Base-by-base conservation (phyloP, 2,888 invertebrate genomes). In the Troglohyphantes excavatus region DNA sequence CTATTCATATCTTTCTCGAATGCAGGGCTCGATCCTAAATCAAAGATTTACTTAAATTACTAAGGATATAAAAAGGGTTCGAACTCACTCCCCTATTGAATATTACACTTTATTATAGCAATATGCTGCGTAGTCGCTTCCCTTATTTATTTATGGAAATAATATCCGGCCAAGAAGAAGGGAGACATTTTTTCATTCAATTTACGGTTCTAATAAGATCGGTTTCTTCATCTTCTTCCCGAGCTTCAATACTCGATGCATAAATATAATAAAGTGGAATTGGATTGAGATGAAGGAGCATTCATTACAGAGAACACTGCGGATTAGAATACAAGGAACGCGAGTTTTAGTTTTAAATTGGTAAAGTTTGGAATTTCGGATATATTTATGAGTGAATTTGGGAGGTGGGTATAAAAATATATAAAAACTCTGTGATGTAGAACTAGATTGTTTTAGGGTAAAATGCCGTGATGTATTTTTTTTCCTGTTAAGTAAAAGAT, bases 131-230 rank as follows among this genome's bases (percentile, higher is more conserved):
- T 46, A 46, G 11, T n/a, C 29, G 43, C 33, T 26, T 43, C 27
- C 33, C 61, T 82, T 59, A 82, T 27, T 76, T 76, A 61, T 82
- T 70, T 82, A 43, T 39, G 61, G 59, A 82, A 61, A 82, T 82
- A 82, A 72, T 81, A 68, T 82, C 61, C 61, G 59, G n/a, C 29
- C 11, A 5, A 9, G 61, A 70, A 72, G 68, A 53, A 59, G 67
- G n/a, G n/a, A 59, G 13, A 29, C 72, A 72, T 23, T 78, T 33
- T 61, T 39, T 72, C 39, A 53, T n/a, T 53, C 26, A 70, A 82
- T 82, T 82, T 82, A 82, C 59, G 82, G 59, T 61, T 82, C 82
- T 70, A 82, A 82, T 82, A 82, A 82, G 70, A 81, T 29, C 27
- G 53, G 19, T 27, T 68, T 68, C 17, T 7, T 27, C 33, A 9